Evolutionary conservation across 2,797 vertebrate species (phyloP).

Genomic region (Loriculus beryllinus): DNA sequence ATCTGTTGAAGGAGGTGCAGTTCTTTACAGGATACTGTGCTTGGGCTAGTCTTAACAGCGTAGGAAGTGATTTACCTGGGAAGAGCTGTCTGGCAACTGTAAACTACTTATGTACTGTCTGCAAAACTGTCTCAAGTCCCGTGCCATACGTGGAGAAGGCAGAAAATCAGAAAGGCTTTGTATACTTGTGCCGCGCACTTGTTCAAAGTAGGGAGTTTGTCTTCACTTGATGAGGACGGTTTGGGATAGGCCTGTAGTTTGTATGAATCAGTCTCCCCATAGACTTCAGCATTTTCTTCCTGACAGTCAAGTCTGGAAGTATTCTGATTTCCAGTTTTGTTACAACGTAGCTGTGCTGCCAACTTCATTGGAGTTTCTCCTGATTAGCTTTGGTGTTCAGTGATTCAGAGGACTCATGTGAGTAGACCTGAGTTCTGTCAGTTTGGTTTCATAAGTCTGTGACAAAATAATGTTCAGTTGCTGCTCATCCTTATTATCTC

Average conservation of each 20-base stretch:
- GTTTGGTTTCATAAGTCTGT: neutral
- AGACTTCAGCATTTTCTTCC: neutral
- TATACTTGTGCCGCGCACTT: neutral
- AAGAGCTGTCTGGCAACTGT: neutral
- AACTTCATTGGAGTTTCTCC: neutral
- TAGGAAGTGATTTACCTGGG: neutral
- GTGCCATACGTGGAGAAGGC: neutral
- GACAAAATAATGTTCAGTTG: neutral
- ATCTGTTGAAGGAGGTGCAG: neutral
- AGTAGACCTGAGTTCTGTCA: neutral
- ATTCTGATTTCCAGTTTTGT: neutral
- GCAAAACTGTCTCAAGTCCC: neutral
- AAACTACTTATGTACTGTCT: neutral
- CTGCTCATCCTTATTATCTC: neutral
- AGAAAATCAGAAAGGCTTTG: neutral
- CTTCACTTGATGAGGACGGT: neutral
- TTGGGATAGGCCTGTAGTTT: neutral
- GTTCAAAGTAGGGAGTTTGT: neutral
- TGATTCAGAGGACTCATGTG: neutral
- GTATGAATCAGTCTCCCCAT: neutral
- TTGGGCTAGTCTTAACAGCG: neutral
- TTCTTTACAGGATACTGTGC: neutral
- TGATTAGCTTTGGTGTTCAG: neutral
- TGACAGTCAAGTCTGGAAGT: neutral
- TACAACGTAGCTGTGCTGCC: neutral